Percentiles rank a stretch among this genome's conserved stretches.
phyloP scores from a whole-genome alignment of 2,113 vertebrate genomes.

The Cyanoramphus novaezelandiae region DNA sequence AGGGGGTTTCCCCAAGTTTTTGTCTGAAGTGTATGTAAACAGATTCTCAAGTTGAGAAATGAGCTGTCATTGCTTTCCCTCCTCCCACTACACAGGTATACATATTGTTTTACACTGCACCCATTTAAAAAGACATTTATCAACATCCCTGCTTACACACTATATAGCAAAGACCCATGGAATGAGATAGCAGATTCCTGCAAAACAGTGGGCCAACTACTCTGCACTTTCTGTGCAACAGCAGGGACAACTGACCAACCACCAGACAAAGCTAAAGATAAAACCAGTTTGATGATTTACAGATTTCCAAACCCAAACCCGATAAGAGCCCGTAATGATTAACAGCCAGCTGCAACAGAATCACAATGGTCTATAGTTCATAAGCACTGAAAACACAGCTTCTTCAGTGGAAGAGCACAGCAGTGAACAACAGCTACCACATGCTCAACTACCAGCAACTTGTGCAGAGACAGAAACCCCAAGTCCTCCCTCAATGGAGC shows the following conservation, averaged over 20 bases:
- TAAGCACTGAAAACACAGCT: background rate
- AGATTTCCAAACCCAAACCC: background rate
- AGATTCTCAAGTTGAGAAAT: background rate
- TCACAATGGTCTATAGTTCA: fast-evolving
- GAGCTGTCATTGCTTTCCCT: background rate
- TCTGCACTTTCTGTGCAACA: background rate
- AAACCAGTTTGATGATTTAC: slow-evolving; percentile 41
- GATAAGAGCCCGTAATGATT: slow-evolving; percentile 37
- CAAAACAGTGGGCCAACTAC: background rate
- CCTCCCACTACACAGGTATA: background rate
- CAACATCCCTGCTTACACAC: background rate
- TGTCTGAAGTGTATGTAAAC: background rate
- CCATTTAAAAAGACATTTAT: background rate
- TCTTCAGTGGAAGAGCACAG: background rate
- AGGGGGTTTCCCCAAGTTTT: background rate
- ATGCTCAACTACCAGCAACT: background rate
- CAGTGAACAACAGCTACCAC: background rate
- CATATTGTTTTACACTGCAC: background rate
- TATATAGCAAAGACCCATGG: fast-evolving
- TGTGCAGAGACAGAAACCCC: background rate
- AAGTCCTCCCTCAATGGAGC: background rate
- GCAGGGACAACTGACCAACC: background rate
- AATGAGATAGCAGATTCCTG: background rate
- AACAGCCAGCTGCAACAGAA: slow-evolving; percentile 8
- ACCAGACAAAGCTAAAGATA: background rate